These are phyloP conservation scores for Enteromius mattozi DNA, from an alignment of 2,797 vertebrate species.

Conservation along the genomic window DNA sequence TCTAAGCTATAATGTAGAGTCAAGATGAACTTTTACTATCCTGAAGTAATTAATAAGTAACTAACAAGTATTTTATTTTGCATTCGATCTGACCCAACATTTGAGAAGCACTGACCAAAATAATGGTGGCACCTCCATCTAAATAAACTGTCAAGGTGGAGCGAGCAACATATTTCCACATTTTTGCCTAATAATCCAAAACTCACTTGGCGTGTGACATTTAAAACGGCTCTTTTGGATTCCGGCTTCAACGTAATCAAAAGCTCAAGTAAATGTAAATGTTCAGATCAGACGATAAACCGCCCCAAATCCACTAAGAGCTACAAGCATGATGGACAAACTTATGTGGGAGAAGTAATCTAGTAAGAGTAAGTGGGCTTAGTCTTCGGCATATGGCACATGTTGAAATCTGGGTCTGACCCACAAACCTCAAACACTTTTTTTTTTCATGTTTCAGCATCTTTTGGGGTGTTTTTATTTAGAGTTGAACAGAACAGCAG, in stretches of 20 bases:
- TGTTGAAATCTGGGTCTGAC: conserved; percentile 54
- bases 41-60: neutral
- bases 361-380: conserved; percentile 31
- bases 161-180: conserved; percentile 35
- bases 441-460: conserved; percentile 60
- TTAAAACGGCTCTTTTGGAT: conserved; percentile 25
- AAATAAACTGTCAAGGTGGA: conserved; percentile 60
- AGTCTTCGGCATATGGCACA: conserved; percentile 37
- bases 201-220: conserved; percentile 23
- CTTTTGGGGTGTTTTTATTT: conserved; percentile 55
- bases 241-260: conserved; percentile 42
- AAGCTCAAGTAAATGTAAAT: conserved; percentile 63
- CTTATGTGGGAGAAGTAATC: conserved; percentile 44
- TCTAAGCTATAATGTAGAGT: neutral
- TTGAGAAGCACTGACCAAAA: conserved; percentile 62
- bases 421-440: conserved; percentile 52
- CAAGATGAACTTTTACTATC: neutral
- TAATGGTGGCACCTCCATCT: conserved; percentile 61
- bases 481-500: conserved; percentile 56
- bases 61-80: neutral
- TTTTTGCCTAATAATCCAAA: conserved; percentile 35
- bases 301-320: conserved; percentile 59
- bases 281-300: conserved; percentile 62
- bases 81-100: neutral
- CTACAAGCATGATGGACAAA: conserved; percentile 50